Base-by-base conservation (phyloP, 2,888 invertebrate genomes). In the Blastobasis lacticolella region DNA sequence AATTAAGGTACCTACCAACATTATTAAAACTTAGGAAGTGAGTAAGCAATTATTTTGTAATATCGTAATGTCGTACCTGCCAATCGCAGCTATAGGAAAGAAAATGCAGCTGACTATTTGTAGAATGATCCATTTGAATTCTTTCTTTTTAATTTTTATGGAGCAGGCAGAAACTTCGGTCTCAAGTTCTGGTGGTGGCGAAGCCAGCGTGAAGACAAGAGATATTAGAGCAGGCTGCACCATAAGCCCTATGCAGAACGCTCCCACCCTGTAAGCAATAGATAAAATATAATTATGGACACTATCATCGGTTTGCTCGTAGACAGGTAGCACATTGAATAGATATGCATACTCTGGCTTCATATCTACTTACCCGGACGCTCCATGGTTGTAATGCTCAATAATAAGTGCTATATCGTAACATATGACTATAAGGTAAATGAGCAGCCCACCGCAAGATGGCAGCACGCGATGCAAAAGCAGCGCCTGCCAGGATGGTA, bases 371-470 rank as follows among this genome's bases (percentile, higher is more conserved):
- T 81, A 90, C 80, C 81, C 71, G 10, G 89, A 78, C 69, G 93
- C 90, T 5, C 88, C 85, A 62, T 90, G 90, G 10, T 80, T 80
- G 58, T 90, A 90, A 67, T 94, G 92, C 68, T 92, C 91, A 56
- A 89, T 85, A 49, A 92, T 89, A 2, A 94, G 86, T 0, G 91
- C 91, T 38, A 92, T 71, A 69, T 95, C 95, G 45, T 90, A 90
- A 10, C 92, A 90, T 43, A 93, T 91, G 49, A 94, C 88, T 4
- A 91, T 79, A 41, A 94, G 81, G 62, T 93, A 95, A 38, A 94
- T 73, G 1, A 91, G 57, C 45, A 92, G 89, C 8, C 91, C 91
- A 0, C 85, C 87, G 54, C 83, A 85, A 43, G 87, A 78, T 43
- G 88, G 87, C 54, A 87, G 59, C 54, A 84, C 86, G 45, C 86